Base-by-base conservation (phyloP, 2,888 invertebrate species). In the Seira ritae region DNA sequence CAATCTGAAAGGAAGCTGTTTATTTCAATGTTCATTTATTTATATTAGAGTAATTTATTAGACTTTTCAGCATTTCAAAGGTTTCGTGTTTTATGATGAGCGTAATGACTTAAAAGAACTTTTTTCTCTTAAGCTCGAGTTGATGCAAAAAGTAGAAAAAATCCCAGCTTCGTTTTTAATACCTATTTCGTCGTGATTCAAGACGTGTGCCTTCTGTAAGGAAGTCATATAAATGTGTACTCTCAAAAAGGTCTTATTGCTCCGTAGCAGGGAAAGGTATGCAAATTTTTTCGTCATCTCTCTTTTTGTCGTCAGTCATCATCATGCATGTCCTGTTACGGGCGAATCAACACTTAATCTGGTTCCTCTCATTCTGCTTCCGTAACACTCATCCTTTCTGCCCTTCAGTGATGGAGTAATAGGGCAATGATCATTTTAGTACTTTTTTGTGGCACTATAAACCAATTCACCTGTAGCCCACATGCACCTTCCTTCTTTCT, bases 331-430 rank as follows among this genome's bases (percentile, higher is more conserved):
- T 55, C 55, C 55, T 55, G 55, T 55, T 70, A 70, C 70, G 66
- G 75, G 75, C 75, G 75, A 81, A 81, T 81, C 75, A 81, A 81
- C 80, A 81, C 80, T 81, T 81, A 81, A 81, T 81, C 80, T 75
- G 70, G 74, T 81, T 81, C 75, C 74, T 81, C 66, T 75, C 23
- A 80, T 75, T 81, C 46, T 62, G n/a, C 22, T 69, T 66, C 19
- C 60, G 69, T 74, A 17, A 24, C 42, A 31, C 31, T 31, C 31
- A 31, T 31, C 31, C 31, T 31, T 4, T 68, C n/a, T 50, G 50
- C 50, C 70, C 17, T 17, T n/a, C 42, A 50, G 42, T 74, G 74
- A 67, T 55, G 55, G 55, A 55, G 55, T 55, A 55, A 55, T 55
- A 55, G 55, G 55, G 55, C 55, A 55, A 55, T 55, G 12, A 55